Conservation (phyloP, 1,140 invertebrate genomes). For the Helicorthomorpha holstii region DNA sequence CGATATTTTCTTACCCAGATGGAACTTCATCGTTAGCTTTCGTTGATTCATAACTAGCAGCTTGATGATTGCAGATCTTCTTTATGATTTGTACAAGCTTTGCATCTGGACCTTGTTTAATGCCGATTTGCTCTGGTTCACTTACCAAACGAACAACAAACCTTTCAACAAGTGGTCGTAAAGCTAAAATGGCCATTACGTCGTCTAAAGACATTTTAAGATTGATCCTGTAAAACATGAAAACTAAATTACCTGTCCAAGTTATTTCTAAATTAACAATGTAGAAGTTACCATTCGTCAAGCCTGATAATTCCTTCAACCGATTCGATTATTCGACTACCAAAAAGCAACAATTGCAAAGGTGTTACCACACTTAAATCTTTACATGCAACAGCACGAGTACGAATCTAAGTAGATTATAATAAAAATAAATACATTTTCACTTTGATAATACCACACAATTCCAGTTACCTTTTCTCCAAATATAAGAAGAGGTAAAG, state of each 20-base stretch:
- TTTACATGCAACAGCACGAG: slow-evolving; percentile 89
- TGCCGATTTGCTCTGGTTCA: slow-evolving; percentile 43
- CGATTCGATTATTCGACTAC: slow-evolving; percentile 60
- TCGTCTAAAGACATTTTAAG: slow-evolving; percentile 58
- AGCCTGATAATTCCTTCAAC: slow-evolving; percentile 40
- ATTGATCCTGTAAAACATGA: slow-evolving; percentile 46
- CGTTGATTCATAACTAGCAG: too few species aligned
- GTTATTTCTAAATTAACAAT: neutral
- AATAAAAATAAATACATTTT: neutral
- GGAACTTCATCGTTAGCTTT: too few species aligned
- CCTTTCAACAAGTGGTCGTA: slow-evolving; percentile 72
- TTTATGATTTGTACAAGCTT: slow-evolving; percentile 22
- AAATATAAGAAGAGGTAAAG: slow-evolving; percentile 92
- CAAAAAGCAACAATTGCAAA: slow-evolving; percentile 82
- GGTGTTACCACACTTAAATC: slow-evolving; percentile 94
- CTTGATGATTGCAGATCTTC: too few species aligned
- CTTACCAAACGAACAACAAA: slow-evolving; percentile 57
- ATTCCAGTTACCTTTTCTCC: slow-evolving; percentile 62
- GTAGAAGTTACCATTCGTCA: slow-evolving; percentile 51
- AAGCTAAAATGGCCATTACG: slow-evolving; percentile 62
- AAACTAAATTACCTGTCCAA: neutral
- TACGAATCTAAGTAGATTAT: slow-evolving; percentile 48
- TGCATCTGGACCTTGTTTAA: slow-evolving; percentile 24
- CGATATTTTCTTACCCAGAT: too few species aligned
- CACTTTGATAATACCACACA: slow-evolving; percentile 3